Percentiles rank a stretch among this genome's conserved stretches.
Evolutionary conservation across 2,113 vertebrate genomes (phyloP).

Genomic region (Gopherus flavomarginatus): DNA sequence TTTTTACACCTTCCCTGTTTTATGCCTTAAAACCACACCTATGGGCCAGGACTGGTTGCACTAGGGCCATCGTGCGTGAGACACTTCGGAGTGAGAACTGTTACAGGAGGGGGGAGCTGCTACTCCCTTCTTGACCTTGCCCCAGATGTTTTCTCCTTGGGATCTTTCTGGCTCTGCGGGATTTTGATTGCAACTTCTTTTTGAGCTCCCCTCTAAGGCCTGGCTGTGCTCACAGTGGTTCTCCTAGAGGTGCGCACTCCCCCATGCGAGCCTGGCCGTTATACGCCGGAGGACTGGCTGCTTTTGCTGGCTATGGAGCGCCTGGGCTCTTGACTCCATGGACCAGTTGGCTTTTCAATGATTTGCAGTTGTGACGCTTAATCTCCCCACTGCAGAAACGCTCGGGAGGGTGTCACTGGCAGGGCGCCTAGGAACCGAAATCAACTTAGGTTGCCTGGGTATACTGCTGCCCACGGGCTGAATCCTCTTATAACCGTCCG

Average conservation of each 20-base stretch:
- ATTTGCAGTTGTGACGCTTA: neutral
- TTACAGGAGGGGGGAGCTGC: neutral
- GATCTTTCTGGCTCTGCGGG: neutral
- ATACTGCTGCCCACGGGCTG: neutral
- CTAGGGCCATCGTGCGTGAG: neutral
- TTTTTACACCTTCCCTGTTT: no score
- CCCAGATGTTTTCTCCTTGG: rapidly evolving
- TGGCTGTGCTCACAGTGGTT: neutral
- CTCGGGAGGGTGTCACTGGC: neutral
- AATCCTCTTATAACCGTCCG: neutral
- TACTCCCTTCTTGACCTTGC: neutral
- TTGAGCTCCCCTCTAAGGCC: neutral
- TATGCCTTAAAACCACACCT: no score
- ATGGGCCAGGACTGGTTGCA: no score
- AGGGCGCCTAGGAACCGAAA: neutral
- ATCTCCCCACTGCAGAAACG: neutral
- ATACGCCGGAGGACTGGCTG: neutral
- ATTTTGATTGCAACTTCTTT: neutral
- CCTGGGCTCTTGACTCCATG: neutral
- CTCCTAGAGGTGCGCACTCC: no score
- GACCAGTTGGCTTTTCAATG: neutral
- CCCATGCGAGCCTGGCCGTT: neutral
- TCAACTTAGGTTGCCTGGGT: neutral
- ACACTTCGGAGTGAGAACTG: neutral
- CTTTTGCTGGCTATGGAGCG: neutral